A percentile compares a stretch with the other conserved stretches of the same genome.
phyloP scores from a whole-genome alignment of 2,888 invertebrate genomes.

The Kryphioiulus occultus region DNA sequence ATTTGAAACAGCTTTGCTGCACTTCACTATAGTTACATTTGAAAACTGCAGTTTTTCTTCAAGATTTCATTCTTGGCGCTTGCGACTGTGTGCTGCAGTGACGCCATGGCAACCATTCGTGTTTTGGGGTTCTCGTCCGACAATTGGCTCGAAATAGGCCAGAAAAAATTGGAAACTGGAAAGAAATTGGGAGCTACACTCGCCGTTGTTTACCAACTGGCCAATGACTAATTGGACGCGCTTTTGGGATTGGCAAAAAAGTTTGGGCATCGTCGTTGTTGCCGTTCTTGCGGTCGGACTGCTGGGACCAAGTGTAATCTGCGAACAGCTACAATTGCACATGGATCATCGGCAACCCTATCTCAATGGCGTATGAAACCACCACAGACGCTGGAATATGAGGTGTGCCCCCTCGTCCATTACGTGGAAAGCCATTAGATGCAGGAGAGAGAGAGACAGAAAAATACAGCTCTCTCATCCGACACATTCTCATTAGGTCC shows the following conservation, averaged over 20 bases:
- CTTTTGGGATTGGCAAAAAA: slow-evolving; percentile 7
- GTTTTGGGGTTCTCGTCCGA: no score
- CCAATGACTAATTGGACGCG: slow-evolving; percentile 1
- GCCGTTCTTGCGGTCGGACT: not conserved
- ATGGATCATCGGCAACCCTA: slow-evolving; percentile 13
- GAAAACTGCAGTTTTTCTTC: no score
- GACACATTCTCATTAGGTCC: slow-evolving; percentile 35
- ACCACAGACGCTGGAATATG: slow-evolving; percentile 15
- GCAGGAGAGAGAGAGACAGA: slow-evolving; percentile 19
- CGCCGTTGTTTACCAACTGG: not conserved
- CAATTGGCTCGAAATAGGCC: no score
- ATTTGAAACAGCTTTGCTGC: no score
- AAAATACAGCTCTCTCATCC: slow-evolving; percentile 20
- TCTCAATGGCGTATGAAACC: slow-evolving; percentile 24
- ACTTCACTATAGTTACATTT: no score
- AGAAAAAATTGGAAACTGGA: no score
- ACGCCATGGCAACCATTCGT: no score
- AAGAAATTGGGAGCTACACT: not conserved
- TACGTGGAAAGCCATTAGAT: slow-evolving; percentile 26
- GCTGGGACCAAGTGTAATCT: not conserved
- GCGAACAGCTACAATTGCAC: slow-evolving; percentile 26
- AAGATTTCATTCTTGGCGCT: no score
- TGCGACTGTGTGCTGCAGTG: no score
- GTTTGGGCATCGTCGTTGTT: not conserved
- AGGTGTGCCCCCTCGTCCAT: slow-evolving; percentile 35